Evolutionary conservation across 2,113 vertebrate genomes (phyloP).

Genomic region (Alces alces): DNA sequence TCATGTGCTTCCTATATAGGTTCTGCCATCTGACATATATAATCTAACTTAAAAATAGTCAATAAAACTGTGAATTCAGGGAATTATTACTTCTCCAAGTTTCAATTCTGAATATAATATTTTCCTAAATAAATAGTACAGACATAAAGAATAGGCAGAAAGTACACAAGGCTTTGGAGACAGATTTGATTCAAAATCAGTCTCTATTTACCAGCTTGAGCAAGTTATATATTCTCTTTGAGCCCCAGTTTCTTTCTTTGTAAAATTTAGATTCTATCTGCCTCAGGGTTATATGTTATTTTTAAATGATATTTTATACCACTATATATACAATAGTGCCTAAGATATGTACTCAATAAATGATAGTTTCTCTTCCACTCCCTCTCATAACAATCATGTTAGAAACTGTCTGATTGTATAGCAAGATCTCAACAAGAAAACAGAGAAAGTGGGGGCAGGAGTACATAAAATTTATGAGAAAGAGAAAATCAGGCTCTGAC

Average conservation of each 20-base stretch:
- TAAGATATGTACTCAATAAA: not conserved
- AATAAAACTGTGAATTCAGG: not conserved
- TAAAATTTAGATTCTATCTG: not conserved
- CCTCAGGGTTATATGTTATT: not conserved
- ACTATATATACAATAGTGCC: not conserved
- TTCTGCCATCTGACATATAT: not conserved
- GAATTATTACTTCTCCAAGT: not conserved
- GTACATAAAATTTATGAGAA: not conserved
- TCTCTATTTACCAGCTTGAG: not conserved
- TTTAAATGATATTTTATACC: not conserved
- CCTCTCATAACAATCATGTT: not conserved
- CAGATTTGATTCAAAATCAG: not conserved
- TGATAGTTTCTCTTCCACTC: not conserved
- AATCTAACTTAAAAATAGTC: not conserved
- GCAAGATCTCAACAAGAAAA: not conserved
- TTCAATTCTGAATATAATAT: constrained; percentile 15
- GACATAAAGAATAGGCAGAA: not conserved
- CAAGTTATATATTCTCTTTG: not conserved
- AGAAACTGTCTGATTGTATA: not conserved
- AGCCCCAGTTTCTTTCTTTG: not conserved
- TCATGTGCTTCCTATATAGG: not conserved
- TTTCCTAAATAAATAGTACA: not conserved
- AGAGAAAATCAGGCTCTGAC: not conserved
- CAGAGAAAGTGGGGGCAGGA: not conserved
- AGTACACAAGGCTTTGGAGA: not conserved